Evolutionary conservation across 1,140 invertebrate species (phyloP), one percentile per base, ranked within the genome.

Genomic region (Bombus picipes): DNA sequence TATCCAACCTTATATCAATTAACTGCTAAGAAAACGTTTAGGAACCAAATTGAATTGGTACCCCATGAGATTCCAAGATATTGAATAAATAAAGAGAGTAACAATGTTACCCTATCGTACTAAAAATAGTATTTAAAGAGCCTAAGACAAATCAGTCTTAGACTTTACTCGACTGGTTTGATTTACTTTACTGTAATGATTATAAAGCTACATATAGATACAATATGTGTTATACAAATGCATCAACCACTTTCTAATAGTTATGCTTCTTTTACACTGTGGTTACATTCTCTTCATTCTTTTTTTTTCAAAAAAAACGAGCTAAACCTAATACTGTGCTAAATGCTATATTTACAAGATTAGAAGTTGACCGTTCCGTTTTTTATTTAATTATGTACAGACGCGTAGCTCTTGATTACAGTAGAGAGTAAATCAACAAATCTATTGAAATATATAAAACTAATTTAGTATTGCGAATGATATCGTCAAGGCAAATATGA

Each of bases 111-210:
- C 82, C 82, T 37, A 62, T 76, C 80, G 76, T 89, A 90, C 86
- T 90, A 90, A 90, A 84, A 89, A 90, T 90, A 90, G 79, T 77
- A 79, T 90, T 90, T 81, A 90, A 87, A 83, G 34, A 88, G 62
- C 32, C 82, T 28, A 88, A 89, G 86, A 68, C 39, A 32, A 71
- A 71, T 70, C 86, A 81, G 66, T 59, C 68, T 91, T 87, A 87
- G 76, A 85, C 59, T 83, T 88, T 73, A 68, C 57, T 78, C 87
- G 86, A 91, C 82, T 91, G 84, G 86, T 91, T 91, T 91, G 86
- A 91, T 91, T 91, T 79, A 73, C 77, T 85, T 91, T 79, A 73
- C 77, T 85, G 83, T 91, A 90, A 73, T 85, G 53, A 78, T 88
- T 87, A 87, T 73, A 88, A 90, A 88, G 84, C 86, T 73, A 75